A percentile compares a stretch with the other conserved stretches of the same genome.
These are phyloP conservation scores for Eurosta solidaginis DNA, from an alignment of 1,140 invertebrate species.

Conservation along the genomic window DNA sequence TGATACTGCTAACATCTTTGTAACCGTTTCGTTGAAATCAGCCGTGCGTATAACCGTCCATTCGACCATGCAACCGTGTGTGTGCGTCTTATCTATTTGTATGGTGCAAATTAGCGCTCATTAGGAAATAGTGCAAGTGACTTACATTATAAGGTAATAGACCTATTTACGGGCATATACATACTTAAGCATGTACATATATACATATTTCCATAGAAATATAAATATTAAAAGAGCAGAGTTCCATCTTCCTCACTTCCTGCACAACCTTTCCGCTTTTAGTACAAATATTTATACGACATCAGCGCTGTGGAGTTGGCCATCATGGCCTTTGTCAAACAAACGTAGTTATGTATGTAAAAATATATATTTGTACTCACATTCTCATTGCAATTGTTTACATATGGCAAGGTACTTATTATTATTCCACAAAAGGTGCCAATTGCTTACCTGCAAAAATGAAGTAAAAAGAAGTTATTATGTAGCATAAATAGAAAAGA, in stretches of 20 bases:
- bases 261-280: not conserved
- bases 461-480: not conserved
- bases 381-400: not conserved
- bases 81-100: not conserved
- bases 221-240: not conserved
- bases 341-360: not conserved
- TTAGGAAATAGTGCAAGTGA: constrained; percentile 13
- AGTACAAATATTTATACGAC: not conserved
- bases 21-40: not conserved
- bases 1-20: not conserved
- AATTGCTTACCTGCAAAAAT: constrained; percentile 11
- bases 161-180: no score
- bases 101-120: constrained; percentile 20
- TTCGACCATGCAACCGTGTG: no score
- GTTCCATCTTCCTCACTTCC: not conserved
- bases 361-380: not conserved
- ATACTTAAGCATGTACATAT: not conserved
- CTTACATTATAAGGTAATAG: no score
- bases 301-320: not conserved
- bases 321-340: not conserved
- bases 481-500: not conserved
- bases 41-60: no score
- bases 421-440: constrained; percentile 13
- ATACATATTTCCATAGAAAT: not conserved
- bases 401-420: not conserved